phyloP scores from a whole-genome alignment of 2,113 vertebrate genomes.

The Nymphicus hollandicus region DNA sequence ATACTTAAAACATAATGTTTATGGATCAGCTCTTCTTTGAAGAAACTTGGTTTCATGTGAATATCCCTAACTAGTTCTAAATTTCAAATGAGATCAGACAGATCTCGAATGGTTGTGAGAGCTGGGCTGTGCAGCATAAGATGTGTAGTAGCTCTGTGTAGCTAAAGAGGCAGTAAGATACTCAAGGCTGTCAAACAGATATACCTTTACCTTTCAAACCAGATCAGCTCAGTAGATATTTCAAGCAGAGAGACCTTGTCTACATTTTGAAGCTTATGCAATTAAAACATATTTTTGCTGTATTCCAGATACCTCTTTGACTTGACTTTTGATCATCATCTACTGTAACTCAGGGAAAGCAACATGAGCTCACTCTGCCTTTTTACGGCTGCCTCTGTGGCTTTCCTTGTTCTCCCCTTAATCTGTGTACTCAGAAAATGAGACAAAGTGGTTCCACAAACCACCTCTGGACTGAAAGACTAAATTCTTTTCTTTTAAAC shows the following conservation, averaged over 20 bases:
- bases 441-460: constrained; percentile 10
- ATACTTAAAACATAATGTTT: not conserved
- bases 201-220: not conserved
- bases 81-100: not conserved
- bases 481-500: not conserved
- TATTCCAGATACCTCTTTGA: not conserved
- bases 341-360: not conserved
- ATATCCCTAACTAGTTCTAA: not conserved
- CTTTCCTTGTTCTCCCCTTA: constrained; percentile 1
- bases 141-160: not conserved
- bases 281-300: not conserved
- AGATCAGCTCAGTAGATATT: not conserved
- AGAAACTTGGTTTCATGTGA: not conserved
- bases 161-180: not conserved
- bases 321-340: not conserved
- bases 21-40: not conserved
- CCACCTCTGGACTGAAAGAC: not conserved
- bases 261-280: not conserved
- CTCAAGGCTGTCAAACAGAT: not conserved
- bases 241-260: not conserved
- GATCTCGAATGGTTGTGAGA: fast-evolving
- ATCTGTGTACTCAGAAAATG: not conserved
- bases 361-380: not conserved
- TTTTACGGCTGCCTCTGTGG: not conserved
- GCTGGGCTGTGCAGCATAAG: not conserved